Evolutionary conservation across 1,140 invertebrate genomes (phyloP).

Genomic region (Drosophila bifasciata): DNA sequence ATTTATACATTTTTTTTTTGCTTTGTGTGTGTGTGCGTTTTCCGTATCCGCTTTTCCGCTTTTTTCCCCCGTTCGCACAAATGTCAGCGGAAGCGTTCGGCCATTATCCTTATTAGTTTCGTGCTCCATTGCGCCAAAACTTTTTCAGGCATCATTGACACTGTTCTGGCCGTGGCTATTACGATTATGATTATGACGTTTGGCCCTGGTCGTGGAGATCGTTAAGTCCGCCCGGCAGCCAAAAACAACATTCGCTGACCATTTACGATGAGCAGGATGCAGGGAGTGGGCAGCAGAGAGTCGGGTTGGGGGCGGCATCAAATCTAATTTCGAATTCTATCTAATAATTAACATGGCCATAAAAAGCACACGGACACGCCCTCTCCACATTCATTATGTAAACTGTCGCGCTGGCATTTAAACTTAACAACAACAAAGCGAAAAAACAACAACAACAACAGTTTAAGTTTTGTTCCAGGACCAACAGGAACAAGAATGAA

Average conservation of each 20-base stretch:
- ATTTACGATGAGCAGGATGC: slow-evolving; percentile 38
- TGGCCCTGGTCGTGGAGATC: slow-evolving; percentile 7
- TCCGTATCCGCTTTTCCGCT: slow-evolving; percentile 13
- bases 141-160: slow-evolving; percentile 48
- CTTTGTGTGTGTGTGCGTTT: slow-evolving; percentile 4
- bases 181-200: slow-evolving; percentile 47
- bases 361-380: slow-evolving; percentile 63
- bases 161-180: slow-evolving; percentile 32
- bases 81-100: slow-evolving; percentile 19
- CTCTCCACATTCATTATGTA: slow-evolving; percentile 71
- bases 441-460: slow-evolving; percentile 34
- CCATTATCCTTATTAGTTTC: slow-evolving; percentile 70
- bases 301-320: too few relatives aligned
- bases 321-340: slow-evolving; percentile 74
- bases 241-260: slow-evolving; percentile 66
- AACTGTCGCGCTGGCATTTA: slow-evolving; percentile 66
- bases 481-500: slow-evolving; percentile 1
- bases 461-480: slow-evolving; percentile 52
- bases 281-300: background rate
- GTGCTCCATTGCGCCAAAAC: slow-evolving; percentile 51
- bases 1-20: slow-evolving; percentile 35
- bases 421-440: slow-evolving; percentile 36
- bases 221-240: slow-evolving; percentile 38
- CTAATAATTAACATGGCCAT: slow-evolving; percentile 79
- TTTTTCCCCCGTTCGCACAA: slow-evolving; percentile 25